Evolutionary conservation across 2,113 vertebrate genomes (phyloP).

Genomic region (Pelecanoides urinatrix): DNA sequence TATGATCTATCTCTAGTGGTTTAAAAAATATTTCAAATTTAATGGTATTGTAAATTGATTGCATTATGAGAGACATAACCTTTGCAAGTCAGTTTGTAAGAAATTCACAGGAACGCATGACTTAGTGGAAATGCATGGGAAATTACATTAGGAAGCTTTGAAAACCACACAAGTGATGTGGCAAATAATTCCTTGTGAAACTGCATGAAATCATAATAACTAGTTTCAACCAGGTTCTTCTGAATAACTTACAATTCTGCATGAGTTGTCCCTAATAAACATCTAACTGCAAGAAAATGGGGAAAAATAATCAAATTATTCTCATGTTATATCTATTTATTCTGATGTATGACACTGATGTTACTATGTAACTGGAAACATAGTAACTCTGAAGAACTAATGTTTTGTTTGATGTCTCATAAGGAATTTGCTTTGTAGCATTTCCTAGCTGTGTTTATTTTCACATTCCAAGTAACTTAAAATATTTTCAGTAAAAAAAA

Average conservation of each 20-base stretch:
- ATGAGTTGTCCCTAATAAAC: not conserved
- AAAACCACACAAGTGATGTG: conserved; percentile 13
- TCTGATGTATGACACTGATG: not conserved
- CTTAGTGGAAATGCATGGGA: conserved; percentile 3
- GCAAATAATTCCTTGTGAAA: conserved; percentile 26
- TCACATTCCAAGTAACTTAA: not conserved
- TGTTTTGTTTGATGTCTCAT: not conserved
- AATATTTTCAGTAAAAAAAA: not conserved
- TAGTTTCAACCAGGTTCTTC: conserved; percentile 12
- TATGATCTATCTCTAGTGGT: not conserved
- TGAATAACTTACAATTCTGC: not conserved
- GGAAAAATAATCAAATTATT: conserved; percentile 18
- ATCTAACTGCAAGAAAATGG: not conserved
- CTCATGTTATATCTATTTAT: not conserved
- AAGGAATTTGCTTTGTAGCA: not conserved
- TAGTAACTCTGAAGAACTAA: not conserved
- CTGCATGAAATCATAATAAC: conserved; percentile 18
- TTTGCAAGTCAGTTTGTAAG: not conserved
- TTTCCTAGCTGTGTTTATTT: not conserved
- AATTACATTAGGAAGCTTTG: conserved; percentile 9
- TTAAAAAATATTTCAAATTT: conserved; percentile 33
- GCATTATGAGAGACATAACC: not conserved
- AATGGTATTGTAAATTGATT: conserved; percentile 38
- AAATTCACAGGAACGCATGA: not conserved
- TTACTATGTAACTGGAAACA: not conserved